Evolutionary conservation across 2,888 invertebrate species (phyloP).

Genomic region (Nephrotoma flavescens): DNA sequence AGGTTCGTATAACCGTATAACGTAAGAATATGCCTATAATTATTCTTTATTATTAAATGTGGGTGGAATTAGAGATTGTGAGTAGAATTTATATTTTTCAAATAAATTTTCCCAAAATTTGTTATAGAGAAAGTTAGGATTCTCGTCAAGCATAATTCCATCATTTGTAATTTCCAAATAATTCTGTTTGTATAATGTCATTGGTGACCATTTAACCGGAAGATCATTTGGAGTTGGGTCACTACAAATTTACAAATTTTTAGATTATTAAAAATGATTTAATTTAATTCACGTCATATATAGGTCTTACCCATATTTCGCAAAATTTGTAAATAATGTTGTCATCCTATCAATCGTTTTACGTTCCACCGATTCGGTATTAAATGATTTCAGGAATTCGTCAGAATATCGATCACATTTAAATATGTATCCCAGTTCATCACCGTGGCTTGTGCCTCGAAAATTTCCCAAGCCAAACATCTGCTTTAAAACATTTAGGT

Average conservation of each 20-base stretch:
- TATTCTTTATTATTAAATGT: too few relatives aligned
- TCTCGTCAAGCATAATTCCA: neutral
- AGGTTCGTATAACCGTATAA: too few relatives aligned
- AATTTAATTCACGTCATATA: neutral
- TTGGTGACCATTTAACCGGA: neutral
- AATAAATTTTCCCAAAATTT: neutral
- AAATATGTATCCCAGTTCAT: slow-evolving; percentile 5
- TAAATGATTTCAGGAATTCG: neutral
- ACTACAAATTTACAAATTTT: neutral
- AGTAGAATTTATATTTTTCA: neutral
- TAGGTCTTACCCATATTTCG: slow-evolving; percentile 1
- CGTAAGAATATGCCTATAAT: too few relatives aligned
- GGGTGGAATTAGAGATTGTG: neutral
- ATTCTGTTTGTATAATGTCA: neutral
- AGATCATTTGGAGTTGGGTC: neutral
- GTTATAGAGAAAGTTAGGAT: neutral
- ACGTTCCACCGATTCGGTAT: neutral
- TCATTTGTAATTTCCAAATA: neutral
- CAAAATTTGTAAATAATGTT: slow-evolving; percentile 4
- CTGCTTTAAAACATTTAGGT: neutral
- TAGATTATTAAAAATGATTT: neutral
- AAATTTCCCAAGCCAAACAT: neutral
- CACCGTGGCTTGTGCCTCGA: slow-evolving; percentile 1
- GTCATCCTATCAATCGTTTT: slow-evolving; percentile 3
- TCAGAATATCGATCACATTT: neutral